phyloP scores from a whole-genome alignment of 2,113 vertebrate species.

The Brevimyrus niger region DNA sequence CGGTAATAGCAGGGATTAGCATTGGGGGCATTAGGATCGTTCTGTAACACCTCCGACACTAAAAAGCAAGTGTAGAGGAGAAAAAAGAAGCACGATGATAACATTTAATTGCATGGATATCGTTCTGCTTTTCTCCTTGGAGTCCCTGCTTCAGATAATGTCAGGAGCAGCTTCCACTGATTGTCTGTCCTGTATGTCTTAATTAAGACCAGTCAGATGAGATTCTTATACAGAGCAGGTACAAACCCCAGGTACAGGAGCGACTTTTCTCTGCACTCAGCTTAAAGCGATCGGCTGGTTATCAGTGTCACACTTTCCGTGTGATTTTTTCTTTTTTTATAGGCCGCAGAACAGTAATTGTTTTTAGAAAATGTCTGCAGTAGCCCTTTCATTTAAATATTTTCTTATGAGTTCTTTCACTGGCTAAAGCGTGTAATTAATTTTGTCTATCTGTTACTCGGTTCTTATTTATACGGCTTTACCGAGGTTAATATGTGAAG shows the following conservation, averaged over 20 bases:
- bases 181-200: conserved; percentile 32
- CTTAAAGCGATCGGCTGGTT: conserved; percentile 23
- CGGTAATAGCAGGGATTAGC: not conserved
- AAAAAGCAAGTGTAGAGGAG: not conserved
- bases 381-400: not conserved
- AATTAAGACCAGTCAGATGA: conserved; percentile 32
- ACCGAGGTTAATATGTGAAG: not conserved
- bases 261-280: conserved; percentile 26
- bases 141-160: conserved; percentile 33
- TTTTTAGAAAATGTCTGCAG: conserved; percentile 1
- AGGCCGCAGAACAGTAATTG: conserved; percentile 3
- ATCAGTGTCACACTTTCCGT: conserved; percentile 8
- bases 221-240: conserved; percentile 33
- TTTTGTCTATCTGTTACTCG: not conserved
- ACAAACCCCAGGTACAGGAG: conserved; percentile 26
- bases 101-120: conserved; percentile 48
- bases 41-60: conserved; percentile 33
- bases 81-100: conserved; percentile 27
- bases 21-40: conserved; percentile 27
- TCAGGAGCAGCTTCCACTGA: conserved; percentile 25
- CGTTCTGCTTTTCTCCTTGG: conserved; percentile 29
- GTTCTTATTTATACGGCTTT: not conserved
- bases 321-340: not conserved
- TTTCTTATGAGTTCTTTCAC: conserved; percentile 6
- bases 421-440: not conserved